Base-by-base conservation (phyloP, 2,888 invertebrate species). In the Dynastes grantii region DNA sequence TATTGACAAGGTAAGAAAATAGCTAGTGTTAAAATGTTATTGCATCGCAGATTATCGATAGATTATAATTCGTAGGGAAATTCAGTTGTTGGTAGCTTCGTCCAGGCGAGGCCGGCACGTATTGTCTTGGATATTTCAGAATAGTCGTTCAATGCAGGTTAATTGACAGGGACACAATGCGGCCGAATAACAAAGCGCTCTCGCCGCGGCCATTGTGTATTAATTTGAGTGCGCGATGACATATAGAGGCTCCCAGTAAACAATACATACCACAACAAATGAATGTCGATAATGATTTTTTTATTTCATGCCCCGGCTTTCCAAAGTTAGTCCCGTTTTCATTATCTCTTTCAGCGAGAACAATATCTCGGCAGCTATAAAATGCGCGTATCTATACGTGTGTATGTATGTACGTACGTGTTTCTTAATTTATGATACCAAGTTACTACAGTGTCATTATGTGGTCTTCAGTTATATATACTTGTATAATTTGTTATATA, bases 101-200 rank as follows among this genome's bases (percentile, higher is more conserved):
- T 70, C 79, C 77, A 73, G 79, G 79, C 75, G 81, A 78, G 80
- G 80, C 80, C 80, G 80, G 83, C 82, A 82, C 81, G 85, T 82
- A 87, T 86, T 86, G 85, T 87, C 87, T 87, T 87, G 87, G 86
- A 86, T 87, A 87, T 87, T 87, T 87, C 85, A 86, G 87, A 85
- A 87, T 87, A 86, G 85, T 87, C 86, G 85, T 87, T 87, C 86
- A 87, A 87, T 87, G 86, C 87, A 87, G 87, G 87, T 87, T 87
- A 87, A 87, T 87, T 87, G 87, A 87, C 87, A 87, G 85, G 83
- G 86, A 87, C 86, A 87, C 87, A 87, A 87, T 87, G 86, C 87
- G 84, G 85, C 84, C 86, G 84, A 86, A 87, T 87, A 87, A 87
- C 87, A 87, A 87, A 87, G 87, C 86, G 84, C 84, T 85, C 86